Conservation (phyloP, 2,888 invertebrate species). For the Parnassius orleans region DNA sequence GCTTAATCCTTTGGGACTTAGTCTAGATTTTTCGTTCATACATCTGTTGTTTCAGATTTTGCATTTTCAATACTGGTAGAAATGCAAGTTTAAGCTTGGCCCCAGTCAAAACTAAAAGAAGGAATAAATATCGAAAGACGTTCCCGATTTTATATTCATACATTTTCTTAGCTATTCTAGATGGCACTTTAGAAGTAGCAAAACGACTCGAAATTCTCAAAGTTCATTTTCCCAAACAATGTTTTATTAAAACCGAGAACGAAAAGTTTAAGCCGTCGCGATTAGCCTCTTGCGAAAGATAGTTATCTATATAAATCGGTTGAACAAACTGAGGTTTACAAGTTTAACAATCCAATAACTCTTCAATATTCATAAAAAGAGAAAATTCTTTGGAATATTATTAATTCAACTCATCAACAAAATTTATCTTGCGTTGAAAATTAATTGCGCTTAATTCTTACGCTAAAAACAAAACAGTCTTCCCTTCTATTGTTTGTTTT, state of each 20-base stretch:
- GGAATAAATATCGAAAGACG: neutral
- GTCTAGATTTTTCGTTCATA: neutral
- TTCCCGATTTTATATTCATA: neutral
- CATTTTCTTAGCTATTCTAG: conserved; percentile 6
- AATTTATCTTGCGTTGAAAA: too few species aligned
- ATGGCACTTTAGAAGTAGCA: conserved; percentile 4
- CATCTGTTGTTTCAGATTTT: conserved; percentile 1
- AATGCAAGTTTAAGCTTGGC: neutral
- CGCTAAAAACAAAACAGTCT: too few species aligned
- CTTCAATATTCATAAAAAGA: neutral
- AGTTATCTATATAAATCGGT: conserved; percentile 9
- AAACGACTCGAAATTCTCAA: conserved; percentile 7
- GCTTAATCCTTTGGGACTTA: neutral
- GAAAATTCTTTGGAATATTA: too few species aligned
- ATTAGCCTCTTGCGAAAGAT: neutral
- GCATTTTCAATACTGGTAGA: neutral
- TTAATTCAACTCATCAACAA: too few species aligned
- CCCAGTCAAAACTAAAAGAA: neutral
- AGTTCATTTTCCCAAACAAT: conserved; percentile 11
- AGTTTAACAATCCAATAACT: neutral
- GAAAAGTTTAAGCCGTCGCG: conserved; percentile 17
- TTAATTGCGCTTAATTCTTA: too few species aligned
- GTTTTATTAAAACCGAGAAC: conserved; percentile 19
- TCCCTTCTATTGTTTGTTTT: too few species aligned
- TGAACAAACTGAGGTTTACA: neutral